These are phyloP conservation scores for Sinocyclocheilus anophthalmus DNA, from an alignment of 2,113 vertebrate genomes.

Conservation along the genomic window DNA sequence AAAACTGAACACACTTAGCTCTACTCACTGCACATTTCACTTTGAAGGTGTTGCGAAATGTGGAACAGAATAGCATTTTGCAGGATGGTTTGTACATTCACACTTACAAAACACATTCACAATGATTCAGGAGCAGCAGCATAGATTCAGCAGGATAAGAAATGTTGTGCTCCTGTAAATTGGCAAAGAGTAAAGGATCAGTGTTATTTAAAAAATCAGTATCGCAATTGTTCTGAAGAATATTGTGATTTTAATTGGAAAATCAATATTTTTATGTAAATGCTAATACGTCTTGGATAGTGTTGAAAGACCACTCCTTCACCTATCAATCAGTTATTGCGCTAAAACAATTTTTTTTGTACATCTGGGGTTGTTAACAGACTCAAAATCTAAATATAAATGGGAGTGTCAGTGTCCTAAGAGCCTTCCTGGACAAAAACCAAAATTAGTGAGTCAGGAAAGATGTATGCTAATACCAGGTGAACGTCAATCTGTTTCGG, in stretches of 20 bases:
- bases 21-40: no score
- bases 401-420: not conserved
- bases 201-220: no score
- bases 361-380: not conserved
- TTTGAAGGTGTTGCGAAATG: not conserved
- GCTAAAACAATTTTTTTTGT: not conserved
- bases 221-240: not conserved
- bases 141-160: not conserved
- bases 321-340: not conserved
- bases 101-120: not conserved
- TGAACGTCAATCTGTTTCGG: not conserved
- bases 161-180: not conserved
- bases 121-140: not conserved
- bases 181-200: no score
- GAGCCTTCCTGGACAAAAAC: not conserved
- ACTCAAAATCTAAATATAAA: not conserved
- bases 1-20: not conserved
- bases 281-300: not conserved
- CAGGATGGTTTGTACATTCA: not conserved
- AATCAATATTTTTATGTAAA: not conserved
- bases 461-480: not conserved
- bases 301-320: not conserved
- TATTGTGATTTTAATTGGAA: not conserved
- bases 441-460: not conserved
- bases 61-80: not conserved